Conservation (phyloP, 2,797 vertebrate genomes). For the Hoplostethus mediterraneus region DNA sequence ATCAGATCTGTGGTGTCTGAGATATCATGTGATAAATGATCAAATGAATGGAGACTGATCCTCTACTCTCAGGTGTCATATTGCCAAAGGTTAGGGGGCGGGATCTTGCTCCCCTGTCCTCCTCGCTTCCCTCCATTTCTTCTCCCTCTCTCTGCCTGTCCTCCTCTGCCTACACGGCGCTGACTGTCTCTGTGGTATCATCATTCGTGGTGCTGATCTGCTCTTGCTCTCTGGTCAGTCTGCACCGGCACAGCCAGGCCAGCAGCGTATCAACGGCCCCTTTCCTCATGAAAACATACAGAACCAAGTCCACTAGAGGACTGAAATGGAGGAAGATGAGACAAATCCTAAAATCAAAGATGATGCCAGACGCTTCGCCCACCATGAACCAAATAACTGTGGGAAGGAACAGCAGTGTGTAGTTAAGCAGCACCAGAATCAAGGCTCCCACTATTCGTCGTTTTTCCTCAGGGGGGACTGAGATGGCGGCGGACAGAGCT, state of each 20-base stretch:
- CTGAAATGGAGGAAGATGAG: background rate
- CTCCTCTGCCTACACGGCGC: too few species aligned
- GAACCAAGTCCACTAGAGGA: conserved; percentile 22
- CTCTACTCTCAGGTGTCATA: too few species aligned
- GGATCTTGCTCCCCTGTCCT: too few species aligned
- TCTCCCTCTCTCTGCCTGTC: too few species aligned
- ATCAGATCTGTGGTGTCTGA: too few species aligned
- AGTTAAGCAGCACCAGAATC: conserved; percentile 25
- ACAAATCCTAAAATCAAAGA: accelerated
- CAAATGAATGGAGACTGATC: too few species aligned
- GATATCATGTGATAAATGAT: too few species aligned
- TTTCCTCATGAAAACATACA: conserved; percentile 34
- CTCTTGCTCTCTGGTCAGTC: background rate
- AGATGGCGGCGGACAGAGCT: conserved; percentile 7
- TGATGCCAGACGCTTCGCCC: too few species aligned
- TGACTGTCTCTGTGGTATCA: too few species aligned
- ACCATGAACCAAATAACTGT: background rate
- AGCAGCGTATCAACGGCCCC: background rate
- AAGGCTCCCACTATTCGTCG: conserved; percentile 5
- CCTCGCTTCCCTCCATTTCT: too few species aligned
- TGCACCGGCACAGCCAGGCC: conserved; percentile 17
- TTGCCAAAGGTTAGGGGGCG: too few species aligned
- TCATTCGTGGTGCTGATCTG: background rate
- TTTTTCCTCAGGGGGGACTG: conserved; percentile 2
- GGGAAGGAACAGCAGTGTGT: conserved; percentile 22